phyloP scores from a whole-genome alignment of 2,888 invertebrate species.

The Tiliacea citrago region DNA sequence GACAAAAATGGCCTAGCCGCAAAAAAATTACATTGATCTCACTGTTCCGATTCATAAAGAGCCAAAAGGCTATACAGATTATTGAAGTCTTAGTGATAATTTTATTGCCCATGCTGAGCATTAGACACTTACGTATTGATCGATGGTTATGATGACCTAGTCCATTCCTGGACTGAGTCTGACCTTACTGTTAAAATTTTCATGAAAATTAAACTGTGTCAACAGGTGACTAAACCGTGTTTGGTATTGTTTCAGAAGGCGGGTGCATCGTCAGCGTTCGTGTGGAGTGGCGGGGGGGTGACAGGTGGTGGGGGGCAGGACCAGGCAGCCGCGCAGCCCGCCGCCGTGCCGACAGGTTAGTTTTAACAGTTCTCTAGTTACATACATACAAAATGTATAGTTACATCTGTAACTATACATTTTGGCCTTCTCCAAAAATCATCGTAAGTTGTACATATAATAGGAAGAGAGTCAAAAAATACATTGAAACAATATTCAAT shows the following conservation, averaged over 20 bases:
- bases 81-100: not conserved
- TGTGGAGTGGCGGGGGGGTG: constrained; percentile 91
- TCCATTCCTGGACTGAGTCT: not conserved
- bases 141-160: not conserved
- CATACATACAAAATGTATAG: too few relatives aligned
- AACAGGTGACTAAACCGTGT: constrained; percentile 56
- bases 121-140: not conserved
- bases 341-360: constrained; percentile 91
- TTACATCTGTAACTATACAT: too few relatives aligned
- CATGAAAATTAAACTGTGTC: constrained; percentile 10
- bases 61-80: not conserved
- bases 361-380: not conserved
- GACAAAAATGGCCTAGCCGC: too few relatives aligned
- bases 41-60: not conserved
- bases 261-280: constrained; percentile 90
- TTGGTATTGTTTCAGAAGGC: constrained; percentile 91
- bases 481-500: too few relatives aligned
- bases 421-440: not conserved
- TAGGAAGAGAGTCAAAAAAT: too few relatives aligned
- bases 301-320: constrained; percentile 90
- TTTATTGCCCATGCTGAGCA: rapidly evolving
- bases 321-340: constrained; percentile 89
- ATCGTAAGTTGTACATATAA: too few relatives aligned
- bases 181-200: not conserved
- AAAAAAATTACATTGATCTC: not conserved